These are phyloP conservation scores for Cepaea hortensis DNA, from an alignment of 2,888 invertebrate species.

Conservation along the genomic window DNA sequence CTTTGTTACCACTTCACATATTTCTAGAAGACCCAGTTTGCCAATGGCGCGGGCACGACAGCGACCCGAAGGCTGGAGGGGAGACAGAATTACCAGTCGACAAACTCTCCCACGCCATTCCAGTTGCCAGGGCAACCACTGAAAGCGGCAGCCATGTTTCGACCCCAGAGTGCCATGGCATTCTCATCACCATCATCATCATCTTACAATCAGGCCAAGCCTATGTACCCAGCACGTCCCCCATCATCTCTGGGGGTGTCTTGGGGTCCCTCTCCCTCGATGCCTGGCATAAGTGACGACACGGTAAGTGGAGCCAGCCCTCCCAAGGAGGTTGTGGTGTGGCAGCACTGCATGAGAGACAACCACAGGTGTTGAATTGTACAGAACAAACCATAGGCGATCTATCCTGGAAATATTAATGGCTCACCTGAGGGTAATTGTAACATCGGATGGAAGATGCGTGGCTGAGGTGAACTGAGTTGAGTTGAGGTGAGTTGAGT, in stretches of 20 bases:
- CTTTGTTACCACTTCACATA: not conserved
- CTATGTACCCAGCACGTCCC: slow-evolving; percentile 37
- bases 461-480: too few relatives aligned
- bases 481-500: too few relatives aligned
- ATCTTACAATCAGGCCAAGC: not conserved
- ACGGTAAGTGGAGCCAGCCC: not conserved
- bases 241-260: slow-evolving; percentile 50
- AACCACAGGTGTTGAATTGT: too few relatives aligned
- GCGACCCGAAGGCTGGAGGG: not conserved
- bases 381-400: too few relatives aligned
- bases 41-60: not conserved
- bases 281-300: not conserved
- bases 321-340: too few relatives aligned
- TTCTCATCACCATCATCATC: slow-evolving; percentile 29
- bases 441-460: too few relatives aligned
- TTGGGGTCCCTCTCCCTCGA: slow-evolving; percentile 37
- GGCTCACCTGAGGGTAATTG: too few relatives aligned
- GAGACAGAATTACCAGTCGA: not conserved
- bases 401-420: too few relatives aligned
- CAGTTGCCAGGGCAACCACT: not conserved
- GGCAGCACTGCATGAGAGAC: too few relatives aligned
- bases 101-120: not conserved
- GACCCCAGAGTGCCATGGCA: slow-evolving; percentile 44
- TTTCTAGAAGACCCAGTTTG: not conserved
- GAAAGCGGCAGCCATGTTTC: slow-evolving; percentile 31